Evolutionary conservation across 2,888 invertebrate genomes (phyloP), one percentile per base, ranked within the genome.

Genomic region (Chrysolina haemoptera): DNA sequence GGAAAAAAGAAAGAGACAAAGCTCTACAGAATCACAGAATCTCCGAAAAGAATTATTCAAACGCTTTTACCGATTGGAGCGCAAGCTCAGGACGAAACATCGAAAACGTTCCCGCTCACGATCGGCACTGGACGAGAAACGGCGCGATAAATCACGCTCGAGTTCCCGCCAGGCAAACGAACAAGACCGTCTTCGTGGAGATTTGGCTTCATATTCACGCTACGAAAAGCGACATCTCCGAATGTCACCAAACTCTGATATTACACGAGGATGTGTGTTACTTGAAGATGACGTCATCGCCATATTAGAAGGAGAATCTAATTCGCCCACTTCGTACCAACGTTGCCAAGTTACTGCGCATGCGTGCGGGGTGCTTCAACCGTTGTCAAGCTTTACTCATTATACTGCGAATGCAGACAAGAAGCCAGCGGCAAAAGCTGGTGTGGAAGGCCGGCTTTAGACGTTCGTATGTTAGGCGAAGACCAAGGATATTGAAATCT

Each of bases 21-120:
- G 18, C 18, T 18, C 50, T n/a, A n/a, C 16, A 9, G 14, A 11
- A 43, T 43, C 3, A 1, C 12, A 43, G 5, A 14, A 14, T 43
- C 14, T 9, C 18, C 9, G 16, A 16, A 50, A 50, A 50, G 18
- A 50, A 50, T 16, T 50, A n/a, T 16, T 14, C n/a, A 16, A 50
- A 9, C 50, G 50, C 50, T 16, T 50, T 50, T 14, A 50, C 50
- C 50, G 50, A 50, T 50, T 50, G 50, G 50, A 50, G 50, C 50
- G 50, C 9, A 18, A 16, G 16, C 16, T 50, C 5, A 50, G 16
- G 16, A 50, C 14, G 50, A 50, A 50, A 50, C 50, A 50, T 50
- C 9, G 18, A 50, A 50, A n/a, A 50, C 18, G 50, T 8, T 50
- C 50, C 0, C 50, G 50, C 50, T 50, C 50, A 50, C 50, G 50